Evolutionary conservation across 2,797 vertebrate species (phyloP), one percentile per base, ranked within the genome.

Genomic region (Margarornis squamiger): DNA sequence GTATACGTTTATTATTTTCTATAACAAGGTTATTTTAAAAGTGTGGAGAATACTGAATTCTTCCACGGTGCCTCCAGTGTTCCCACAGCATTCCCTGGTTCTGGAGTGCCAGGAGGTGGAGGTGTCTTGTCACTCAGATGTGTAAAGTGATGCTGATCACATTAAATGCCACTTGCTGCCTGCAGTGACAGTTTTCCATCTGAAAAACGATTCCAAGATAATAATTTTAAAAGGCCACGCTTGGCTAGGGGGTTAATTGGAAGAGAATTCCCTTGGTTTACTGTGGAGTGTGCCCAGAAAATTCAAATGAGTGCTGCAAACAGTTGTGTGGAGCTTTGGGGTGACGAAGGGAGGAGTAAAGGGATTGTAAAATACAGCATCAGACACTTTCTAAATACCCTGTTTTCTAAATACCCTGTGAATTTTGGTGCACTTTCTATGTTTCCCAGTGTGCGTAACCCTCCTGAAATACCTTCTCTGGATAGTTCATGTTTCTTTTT

Each of bases 11-110:
- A 48, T 26, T 48, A 26, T 49, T 59, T 38, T 36, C 18, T 36
- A 32, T 36, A 38, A 15, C 17, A 21, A 16, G 29, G 6, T 36
- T 57, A 0, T 27, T 1, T 57, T 72, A 39, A 46, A 86, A 63
- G 45, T 3, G 14, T 24, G 22, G 19, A 9, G 19, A 61, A 34
- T 2, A 3, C 0, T 51, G 20, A 2, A 1, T 38, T 36, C 4
- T 68, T 20, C 20, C 8, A 0, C 8, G 10, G 3, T 26, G 16
- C 9, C 3, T 24, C 4, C 30, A 4, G 5, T 70, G 86, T 77
- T 77, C 9, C 23, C 10, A n/a, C 45, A 29, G n/a, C 21, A 1
- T 48, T 66, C 82, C 49, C 38, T 14, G 51, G 36, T 48, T 24
- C 12, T 70, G 52, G 10, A 54, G 51, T 23, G 29, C 13, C 7